phyloP scores from a whole-genome alignment of 1,140 invertebrate species.

The Pachyrhynchus sulphureomaculatus region DNA sequence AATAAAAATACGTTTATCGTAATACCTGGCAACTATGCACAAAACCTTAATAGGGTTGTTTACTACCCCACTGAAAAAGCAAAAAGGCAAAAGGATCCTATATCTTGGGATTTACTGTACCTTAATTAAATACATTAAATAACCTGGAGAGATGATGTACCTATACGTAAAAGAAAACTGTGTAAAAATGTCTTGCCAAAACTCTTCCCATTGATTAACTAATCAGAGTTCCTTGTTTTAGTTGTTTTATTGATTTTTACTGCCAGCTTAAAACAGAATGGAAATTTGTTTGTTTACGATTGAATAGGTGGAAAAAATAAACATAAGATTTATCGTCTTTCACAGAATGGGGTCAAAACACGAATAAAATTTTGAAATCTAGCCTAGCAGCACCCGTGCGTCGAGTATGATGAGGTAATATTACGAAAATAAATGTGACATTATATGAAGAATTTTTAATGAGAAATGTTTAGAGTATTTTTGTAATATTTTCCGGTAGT shows the following conservation, averaged over 20 bases:
- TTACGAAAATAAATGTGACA: conserved; percentile 19
- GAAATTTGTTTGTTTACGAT: not conserved
- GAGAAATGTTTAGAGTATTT: not conserved
- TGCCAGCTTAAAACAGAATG: not conserved
- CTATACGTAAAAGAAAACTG: too few species aligned
- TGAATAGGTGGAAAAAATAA: conserved; percentile 6
- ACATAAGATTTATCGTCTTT: conserved; percentile 6
- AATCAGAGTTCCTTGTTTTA: not conserved
- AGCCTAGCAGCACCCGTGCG: not conserved
- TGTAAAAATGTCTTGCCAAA: too few species aligned
- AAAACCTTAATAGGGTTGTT: too few species aligned
- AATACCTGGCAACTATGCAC: too few species aligned
- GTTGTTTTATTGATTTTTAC: not conserved
- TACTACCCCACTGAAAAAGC: too few species aligned
- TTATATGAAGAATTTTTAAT: conserved; percentile 2
- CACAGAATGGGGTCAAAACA: conserved; percentile 13
- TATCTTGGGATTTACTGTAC: too few species aligned
- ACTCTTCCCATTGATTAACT: too few species aligned
- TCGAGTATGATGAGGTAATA: conserved; percentile 6
- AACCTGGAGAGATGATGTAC: too few species aligned
- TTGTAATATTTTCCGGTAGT: not conserved
- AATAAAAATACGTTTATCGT: too few species aligned
- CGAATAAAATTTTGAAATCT: conserved; percentile 14
- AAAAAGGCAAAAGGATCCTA: too few species aligned
- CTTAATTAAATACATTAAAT: too few species aligned